A percentile compares a stretch with the other conserved stretches of the same genome.
Conservation (phyloP, 2,113 vertebrate species). For the Oreochromis tanganicae region DNA sequence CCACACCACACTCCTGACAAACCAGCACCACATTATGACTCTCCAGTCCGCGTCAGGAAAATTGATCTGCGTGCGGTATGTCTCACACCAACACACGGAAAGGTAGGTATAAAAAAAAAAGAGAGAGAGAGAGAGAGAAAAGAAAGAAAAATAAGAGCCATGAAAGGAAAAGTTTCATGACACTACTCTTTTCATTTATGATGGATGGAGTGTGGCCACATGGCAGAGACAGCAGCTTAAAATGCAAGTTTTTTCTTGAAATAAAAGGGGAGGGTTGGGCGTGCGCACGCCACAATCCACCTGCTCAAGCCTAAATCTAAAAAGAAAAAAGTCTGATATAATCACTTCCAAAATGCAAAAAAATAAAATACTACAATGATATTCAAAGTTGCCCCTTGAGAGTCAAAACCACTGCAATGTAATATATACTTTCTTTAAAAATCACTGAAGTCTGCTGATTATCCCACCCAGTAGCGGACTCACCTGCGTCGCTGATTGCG, state of each 20-base stretch:
- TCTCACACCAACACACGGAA: not conserved
- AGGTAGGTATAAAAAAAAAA: not conserved
- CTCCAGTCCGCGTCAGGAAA: not conserved
- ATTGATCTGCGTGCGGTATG: not conserved
- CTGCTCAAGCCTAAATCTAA: slow-evolving; percentile 2
- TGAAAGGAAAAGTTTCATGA: slow-evolving; percentile 31
- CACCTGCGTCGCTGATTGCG: slow-evolving; percentile 63
- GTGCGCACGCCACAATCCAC: slow-evolving; percentile 35
- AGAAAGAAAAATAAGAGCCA: not conserved
- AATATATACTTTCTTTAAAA: not conserved
- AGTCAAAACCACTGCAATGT: not conserved
- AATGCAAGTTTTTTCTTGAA: not conserved
- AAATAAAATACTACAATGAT: not conserved
- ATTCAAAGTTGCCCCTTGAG: not conserved
- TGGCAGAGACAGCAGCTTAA: not conserved
- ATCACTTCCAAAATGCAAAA: not conserved
- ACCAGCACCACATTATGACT: slow-evolving; percentile 4
- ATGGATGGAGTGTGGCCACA: slow-evolving; percentile 4
- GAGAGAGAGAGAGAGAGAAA: not conserved
- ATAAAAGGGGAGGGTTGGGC: not conserved
- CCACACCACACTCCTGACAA: slow-evolving; percentile 13
- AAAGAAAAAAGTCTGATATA: not conserved
- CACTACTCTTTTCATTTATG: not conserved
- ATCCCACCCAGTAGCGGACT: slow-evolving; percentile 34
- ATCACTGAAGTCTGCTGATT: not conserved